Evolutionary conservation across 64 coral and sea anemone species (phyloP).

Genomic region (Pocillopora damicornis): DNA sequence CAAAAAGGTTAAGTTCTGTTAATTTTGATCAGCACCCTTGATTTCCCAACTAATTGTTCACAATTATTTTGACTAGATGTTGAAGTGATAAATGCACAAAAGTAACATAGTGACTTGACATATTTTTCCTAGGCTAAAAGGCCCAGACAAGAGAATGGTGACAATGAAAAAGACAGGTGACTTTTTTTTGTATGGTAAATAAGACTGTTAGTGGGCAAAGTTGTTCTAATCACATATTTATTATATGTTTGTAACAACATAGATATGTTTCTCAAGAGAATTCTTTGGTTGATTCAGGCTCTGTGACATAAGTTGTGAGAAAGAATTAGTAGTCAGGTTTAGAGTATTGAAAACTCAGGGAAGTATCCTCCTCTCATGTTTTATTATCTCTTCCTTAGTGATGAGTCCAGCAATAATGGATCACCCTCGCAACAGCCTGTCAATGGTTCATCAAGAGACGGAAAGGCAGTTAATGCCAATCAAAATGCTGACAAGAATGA

Average conservation of each 20-base stretch:
- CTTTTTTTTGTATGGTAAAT: background rate
- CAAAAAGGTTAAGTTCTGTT: too few relatives aligned
- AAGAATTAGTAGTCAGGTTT: too few relatives aligned
- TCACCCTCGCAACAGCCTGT: slow-evolving; percentile 36
- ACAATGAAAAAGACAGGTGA: slow-evolving; percentile 64
- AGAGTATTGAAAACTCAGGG: too few relatives aligned
- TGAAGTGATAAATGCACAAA: too few relatives aligned
- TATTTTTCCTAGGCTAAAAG: slow-evolving; percentile 46
- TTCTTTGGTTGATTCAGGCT: too few relatives aligned
- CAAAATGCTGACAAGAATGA: slow-evolving; percentile 53
- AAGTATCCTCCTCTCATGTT: background rate
- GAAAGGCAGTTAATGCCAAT: slow-evolving; percentile 38
- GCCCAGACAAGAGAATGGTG: slow-evolving; percentile 52
- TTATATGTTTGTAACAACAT: too few relatives aligned
- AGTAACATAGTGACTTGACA: background rate
- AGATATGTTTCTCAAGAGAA: too few relatives aligned
- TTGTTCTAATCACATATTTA: too few relatives aligned
- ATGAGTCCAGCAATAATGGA: slow-evolving; percentile 50
- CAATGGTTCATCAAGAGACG: slow-evolving; percentile 36
- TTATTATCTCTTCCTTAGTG: slow-evolving; percentile 21
- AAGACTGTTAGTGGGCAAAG: background rate
- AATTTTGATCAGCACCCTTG: too few relatives aligned
- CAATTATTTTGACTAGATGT: too few relatives aligned
- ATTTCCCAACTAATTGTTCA: too few relatives aligned
- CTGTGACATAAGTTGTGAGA: too few relatives aligned